Evolutionary conservation across 2,113 vertebrate species (phyloP).

Genomic region (Dendropsophus ebraccatus): DNA sequence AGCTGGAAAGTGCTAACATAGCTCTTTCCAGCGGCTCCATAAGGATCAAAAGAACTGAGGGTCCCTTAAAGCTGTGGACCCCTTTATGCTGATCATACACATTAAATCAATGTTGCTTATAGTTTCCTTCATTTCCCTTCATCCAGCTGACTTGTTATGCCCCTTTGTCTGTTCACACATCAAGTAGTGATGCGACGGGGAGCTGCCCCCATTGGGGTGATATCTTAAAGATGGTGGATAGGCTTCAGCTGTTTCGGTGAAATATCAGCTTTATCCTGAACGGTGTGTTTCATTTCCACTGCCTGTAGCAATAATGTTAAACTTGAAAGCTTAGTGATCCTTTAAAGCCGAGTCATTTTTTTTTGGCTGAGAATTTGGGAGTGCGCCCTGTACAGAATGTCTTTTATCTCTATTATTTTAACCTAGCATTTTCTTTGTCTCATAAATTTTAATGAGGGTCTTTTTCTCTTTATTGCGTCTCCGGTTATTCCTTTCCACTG

Average conservation of each 20-base stretch:
- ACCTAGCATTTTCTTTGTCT: constrained; percentile 28
- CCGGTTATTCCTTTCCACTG: background rate
- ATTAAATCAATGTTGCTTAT: too few species aligned
- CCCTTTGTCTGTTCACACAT: too few species aligned
- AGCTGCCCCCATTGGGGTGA: background rate
- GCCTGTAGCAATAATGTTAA: background rate
- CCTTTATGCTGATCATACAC: too few species aligned
- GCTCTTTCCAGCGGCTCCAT: too few species aligned
- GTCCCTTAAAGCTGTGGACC: too few species aligned
- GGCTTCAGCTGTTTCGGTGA: background rate
- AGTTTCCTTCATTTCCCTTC: too few species aligned
- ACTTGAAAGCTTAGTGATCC: background rate
- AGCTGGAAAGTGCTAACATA: too few species aligned
- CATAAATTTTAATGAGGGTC: constrained; percentile 23
- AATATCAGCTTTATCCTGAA: background rate
- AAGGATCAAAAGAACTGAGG: too few species aligned
- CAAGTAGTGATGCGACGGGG: background rate
- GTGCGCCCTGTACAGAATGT: background rate
- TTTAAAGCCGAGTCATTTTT: background rate
- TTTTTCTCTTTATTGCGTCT: background rate
- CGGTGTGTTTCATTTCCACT: background rate
- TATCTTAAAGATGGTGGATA: background rate
- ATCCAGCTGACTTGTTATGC: too few species aligned
- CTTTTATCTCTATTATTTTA: constrained; percentile 45
- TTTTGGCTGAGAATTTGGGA: background rate